A percentile compares a stretch with the other conserved stretches of the same genome.
phyloP scores from a whole-genome alignment of 2,888 invertebrate species.

The Acleris laterana region DNA sequence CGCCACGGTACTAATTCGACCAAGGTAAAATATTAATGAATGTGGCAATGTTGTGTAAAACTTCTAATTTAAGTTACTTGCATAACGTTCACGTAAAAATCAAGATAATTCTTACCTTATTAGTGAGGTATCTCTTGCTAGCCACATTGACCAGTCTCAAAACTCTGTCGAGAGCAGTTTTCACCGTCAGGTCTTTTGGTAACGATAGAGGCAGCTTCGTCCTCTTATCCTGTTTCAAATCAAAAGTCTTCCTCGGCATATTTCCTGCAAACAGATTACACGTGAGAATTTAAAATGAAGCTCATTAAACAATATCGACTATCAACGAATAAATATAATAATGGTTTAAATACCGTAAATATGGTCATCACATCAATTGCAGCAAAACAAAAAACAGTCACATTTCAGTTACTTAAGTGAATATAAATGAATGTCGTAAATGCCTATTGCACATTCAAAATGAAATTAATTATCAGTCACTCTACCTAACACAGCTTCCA shows the following conservation, averaged over 20 bases:
- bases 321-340: no score
- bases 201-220: slow-evolving; percentile 81
- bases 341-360: no score
- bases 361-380: no score
- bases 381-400: no score
- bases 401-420: no score
- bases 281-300: neutral
- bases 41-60: no score
- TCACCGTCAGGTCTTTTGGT: slow-evolving; percentile 84
- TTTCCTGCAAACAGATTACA: slow-evolving; percentile 59
- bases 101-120: slow-evolving; percentile 87
- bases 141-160: slow-evolving; percentile 95
- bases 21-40: no score
- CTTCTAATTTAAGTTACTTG: no score
- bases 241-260: slow-evolving; percentile 85
- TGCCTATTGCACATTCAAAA: neutral
- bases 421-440: no score
- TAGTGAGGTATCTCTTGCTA: slow-evolving; percentile 97
- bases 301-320: no score
- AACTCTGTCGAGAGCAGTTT: slow-evolving; percentile 90
- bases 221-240: slow-evolving; percentile 79
- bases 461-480: slow-evolving; percentile 7
- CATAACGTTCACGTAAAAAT: no score
- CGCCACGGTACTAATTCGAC: no score
- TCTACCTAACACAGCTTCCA: slow-evolving; percentile 94